These are phyloP conservation scores for Drosophila limbata DNA, from an alignment of 2,888 invertebrate genomes.

Conservation along the genomic window DNA sequence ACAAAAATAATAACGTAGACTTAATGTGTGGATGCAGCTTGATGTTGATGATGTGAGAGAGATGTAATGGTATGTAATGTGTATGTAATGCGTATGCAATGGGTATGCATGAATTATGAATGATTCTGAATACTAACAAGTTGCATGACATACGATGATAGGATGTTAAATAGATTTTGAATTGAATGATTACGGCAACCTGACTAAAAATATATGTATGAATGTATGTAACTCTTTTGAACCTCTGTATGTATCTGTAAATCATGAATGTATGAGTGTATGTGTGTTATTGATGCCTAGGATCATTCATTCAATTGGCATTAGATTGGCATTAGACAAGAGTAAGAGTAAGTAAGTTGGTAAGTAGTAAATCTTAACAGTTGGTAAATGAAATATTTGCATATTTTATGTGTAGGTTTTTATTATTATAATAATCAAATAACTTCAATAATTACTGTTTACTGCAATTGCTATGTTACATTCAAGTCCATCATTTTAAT, in stretches of 20 bases:
- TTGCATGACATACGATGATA: not conserved
- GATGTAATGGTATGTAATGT: not conserved
- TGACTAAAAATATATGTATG: not conserved
- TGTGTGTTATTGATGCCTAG: constrained; percentile 7
- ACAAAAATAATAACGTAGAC: too few relatives aligned
- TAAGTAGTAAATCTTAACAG: constrained; percentile 12
- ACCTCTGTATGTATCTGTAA: constrained; percentile 1
- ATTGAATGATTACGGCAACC: not conserved
- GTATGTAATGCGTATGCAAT: constrained; percentile 12
- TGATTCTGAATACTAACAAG: constrained; percentile 11
- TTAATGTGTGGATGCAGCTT: too few relatives aligned
- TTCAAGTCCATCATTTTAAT: constrained; percentile 37
- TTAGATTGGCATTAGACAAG: constrained; percentile 6
- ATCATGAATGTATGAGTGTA: not conserved
- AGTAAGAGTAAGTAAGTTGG: too few relatives aligned
- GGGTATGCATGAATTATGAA: constrained; percentile 16
- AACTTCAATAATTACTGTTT: constrained; percentile 48
- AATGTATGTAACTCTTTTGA: not conserved
- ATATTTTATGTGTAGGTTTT: constrained; percentile 68
- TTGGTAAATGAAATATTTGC: constrained; percentile 66
- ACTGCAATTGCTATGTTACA: constrained; percentile 47
- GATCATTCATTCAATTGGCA: constrained; percentile 8
- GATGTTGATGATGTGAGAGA: not conserved
- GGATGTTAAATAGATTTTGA: not conserved
- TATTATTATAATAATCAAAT: constrained; percentile 65